Evolutionary conservation across 2,888 invertebrate genomes (phyloP), one percentile per base, ranked within the genome.

Genomic region (Branchipolynoe longqiensis): DNA sequence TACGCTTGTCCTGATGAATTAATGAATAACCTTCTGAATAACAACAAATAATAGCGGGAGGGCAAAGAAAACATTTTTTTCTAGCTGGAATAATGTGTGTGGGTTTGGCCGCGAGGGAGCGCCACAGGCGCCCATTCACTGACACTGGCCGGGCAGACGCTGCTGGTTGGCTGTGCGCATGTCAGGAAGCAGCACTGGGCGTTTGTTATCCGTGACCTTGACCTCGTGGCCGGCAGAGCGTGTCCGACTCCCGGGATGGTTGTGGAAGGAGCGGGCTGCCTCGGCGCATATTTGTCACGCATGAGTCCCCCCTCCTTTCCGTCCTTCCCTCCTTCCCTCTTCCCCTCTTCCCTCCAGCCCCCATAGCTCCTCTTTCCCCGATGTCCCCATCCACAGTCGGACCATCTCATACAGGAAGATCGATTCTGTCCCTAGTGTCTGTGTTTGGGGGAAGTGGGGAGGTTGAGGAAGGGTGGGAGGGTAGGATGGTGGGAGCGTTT

Each of bases 161-260:
- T n/a, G n/a, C 69, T 8, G 69, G 69, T 33, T 18, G 69, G 12
- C 69, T 22, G 36, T 69, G 69, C 69, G 69, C 69, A 69, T 69
- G 69, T 69, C 69, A 33, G 69, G 33, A 38, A 38, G 69, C 69
- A n/a, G 36, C n/a, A 69, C 36, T 18, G 69, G 38, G 36, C 36
- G 69, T 69, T 69, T 69, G 69, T 69, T 69, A 69, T 69, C 36
- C 38, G 1, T 69, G 69, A 69, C 69, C 69, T 38, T 14, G 69
- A n/a, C 18, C 58, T 14, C 12, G 6, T 4, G 69, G 69, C 36
- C 69, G 33, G n/a, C 18, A 38, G 36, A 33, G 69, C 69, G 38
- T 69, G 38, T 69, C 69, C 18, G 3, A 1, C 38, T 38, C 12
- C 36, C 69, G 33, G 62, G 25, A 62, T 14, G 3, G 28, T 56